A percentile compares a stretch with the other conserved stretches of the same genome.
These are phyloP conservation scores for Raja brachyura DNA, from an alignment of 2,113 vertebrate genomes.

Conservation along the genomic window DNA sequence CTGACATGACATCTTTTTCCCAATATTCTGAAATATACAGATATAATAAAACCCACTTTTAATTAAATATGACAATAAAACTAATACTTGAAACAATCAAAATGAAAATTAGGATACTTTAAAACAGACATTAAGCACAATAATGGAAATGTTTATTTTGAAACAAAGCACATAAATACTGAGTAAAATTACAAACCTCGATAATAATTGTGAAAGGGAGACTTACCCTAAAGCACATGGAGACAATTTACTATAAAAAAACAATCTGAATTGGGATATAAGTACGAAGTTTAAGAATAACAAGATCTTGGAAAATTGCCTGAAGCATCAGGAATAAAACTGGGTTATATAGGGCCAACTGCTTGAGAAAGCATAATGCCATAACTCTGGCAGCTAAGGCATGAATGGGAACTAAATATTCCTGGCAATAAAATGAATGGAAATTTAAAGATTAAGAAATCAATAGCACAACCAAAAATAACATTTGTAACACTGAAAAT, in stretches of 20 bases:
- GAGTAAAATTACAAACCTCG: background rate
- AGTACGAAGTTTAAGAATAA: background rate
- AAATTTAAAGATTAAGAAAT: background rate
- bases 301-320: background rate
- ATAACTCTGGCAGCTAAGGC: background rate
- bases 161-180: background rate
- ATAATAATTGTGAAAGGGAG: background rate
- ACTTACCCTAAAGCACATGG: background rate
- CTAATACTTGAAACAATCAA: background rate
- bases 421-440: background rate
- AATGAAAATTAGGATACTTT: background rate
- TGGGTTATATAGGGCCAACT: background rate
- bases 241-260: background rate
- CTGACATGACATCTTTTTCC: conserved; percentile 95
- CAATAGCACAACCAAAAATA: background rate
- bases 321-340: background rate
- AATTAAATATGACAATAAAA: background rate
- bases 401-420: background rate
- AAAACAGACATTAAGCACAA: background rate
- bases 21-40: conserved; percentile 77
- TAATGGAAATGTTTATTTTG: background rate
- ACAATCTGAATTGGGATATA: background rate
- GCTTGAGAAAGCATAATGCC: background rate
- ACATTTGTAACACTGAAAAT: background rate
- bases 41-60: conserved; percentile 1